These are phyloP conservation scores for Agrochola lychnidis DNA, from an alignment of 2,888 invertebrate species.

Conservation along the genomic window DNA sequence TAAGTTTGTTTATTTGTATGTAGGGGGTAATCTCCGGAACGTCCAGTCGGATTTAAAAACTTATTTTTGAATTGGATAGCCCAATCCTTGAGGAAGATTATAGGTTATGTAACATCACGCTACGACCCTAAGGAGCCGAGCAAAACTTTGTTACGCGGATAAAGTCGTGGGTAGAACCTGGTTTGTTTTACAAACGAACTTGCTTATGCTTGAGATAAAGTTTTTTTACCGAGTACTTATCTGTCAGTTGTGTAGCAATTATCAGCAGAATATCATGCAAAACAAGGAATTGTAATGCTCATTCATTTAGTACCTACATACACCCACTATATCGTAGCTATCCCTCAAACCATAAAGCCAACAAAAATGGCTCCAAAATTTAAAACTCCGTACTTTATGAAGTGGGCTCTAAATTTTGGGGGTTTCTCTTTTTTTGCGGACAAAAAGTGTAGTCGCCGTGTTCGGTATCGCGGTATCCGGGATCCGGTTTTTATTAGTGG, in stretches of 20 bases:
- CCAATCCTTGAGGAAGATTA: no score
- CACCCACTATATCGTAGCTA: conserved; percentile 27
- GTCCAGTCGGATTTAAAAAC: no score
- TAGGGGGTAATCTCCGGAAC: no score
- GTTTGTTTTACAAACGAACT: background rate
- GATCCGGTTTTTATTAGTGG: conserved; percentile 87
- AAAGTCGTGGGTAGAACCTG: no score
- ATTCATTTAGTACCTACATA: background rate
- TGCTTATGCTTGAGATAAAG: background rate
- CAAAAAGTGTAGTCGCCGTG: conserved; percentile 64
- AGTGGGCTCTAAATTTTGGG: conserved; percentile 76
- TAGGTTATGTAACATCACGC: no score
- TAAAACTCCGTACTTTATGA: conserved; percentile 74
- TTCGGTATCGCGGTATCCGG: conserved; percentile 77
- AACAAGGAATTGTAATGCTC: background rate
- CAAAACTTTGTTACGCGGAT: no score
- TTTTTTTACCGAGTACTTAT: background rate
- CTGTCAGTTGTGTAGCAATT: no score
- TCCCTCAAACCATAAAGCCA: conserved; percentile 43
- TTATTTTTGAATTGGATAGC: no score
- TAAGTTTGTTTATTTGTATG: no score
- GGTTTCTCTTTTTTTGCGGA: conserved; percentile 74
- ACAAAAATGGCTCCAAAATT: conserved; percentile 70
- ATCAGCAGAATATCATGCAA: background rate
- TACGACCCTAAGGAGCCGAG: no score